Evolutionary conservation across 2,113 vertebrate genomes (phyloP).

Genomic region (Sclerurus mexicanus): DNA sequence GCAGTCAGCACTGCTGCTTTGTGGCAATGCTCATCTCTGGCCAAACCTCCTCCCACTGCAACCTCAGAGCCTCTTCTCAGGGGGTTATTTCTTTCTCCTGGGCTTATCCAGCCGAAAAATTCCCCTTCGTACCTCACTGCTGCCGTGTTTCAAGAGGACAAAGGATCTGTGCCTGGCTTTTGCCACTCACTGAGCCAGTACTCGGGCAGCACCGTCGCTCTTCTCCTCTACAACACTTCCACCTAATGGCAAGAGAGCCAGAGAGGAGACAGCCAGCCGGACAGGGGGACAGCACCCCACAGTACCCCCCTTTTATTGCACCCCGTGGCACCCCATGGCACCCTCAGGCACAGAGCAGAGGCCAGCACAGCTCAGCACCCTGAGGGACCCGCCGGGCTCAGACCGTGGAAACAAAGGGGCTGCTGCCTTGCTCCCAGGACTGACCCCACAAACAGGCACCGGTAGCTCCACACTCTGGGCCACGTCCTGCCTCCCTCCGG

Average conservation of each 20-base stretch:
- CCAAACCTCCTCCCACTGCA: not conserved
- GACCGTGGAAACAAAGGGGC: too few species aligned
- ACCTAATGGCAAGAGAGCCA: not conserved
- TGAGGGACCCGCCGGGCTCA: not conserved
- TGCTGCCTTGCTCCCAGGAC: not conserved
- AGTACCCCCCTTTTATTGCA: not conserved
- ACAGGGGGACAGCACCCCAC: not conserved
- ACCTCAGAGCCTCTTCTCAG: rapidly evolving
- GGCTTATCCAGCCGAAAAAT: not conserved
- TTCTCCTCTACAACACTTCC: conserved; percentile 57
- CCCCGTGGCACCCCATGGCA: rapidly evolving
- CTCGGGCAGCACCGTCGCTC: rapidly evolving
- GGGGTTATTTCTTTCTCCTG: not conserved
- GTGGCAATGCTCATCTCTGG: rapidly evolving
- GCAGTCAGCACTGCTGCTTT: not conserved
- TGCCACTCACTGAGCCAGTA: rapidly evolving
- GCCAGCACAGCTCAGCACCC: not conserved
- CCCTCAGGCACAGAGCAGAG: not conserved
- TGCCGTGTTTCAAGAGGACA: not conserved
- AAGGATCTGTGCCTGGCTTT: not conserved
- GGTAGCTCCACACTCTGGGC: not conserved
- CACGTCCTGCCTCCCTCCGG: not conserved
- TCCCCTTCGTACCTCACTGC: not conserved
- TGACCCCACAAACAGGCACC: rapidly evolving
- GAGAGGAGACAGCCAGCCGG: not conserved